A percentile compares a stretch with the other conserved stretches of the same genome.
Conservation (phyloP, 2,888 invertebrate genomes). For the Ormia ochracea region DNA sequence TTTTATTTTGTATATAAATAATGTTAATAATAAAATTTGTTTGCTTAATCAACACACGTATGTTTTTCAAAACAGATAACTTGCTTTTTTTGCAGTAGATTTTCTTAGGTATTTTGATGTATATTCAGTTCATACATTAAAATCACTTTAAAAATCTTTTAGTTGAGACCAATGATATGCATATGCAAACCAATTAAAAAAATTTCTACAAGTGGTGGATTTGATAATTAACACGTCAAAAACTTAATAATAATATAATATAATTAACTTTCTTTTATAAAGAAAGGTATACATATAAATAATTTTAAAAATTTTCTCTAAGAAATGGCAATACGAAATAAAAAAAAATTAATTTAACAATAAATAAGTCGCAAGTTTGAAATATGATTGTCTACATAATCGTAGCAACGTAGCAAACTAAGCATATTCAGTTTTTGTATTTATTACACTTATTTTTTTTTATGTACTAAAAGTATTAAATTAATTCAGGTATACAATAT, state of each 20-base stretch:
- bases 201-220: not conserved
- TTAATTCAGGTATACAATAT: constrained; percentile 51
- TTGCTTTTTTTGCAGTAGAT: too few species aligned
- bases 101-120: too few species aligned
- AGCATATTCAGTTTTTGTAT: not conserved
- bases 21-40: too few species aligned
- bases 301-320: not conserved
- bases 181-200: not conserved
- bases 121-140: too few species aligned
- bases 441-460: not conserved
- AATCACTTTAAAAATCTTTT: too few species aligned
- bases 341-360: not conserved
- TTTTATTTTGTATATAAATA: too few species aligned
- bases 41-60: too few species aligned
- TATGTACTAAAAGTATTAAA: constrained; percentile 32
- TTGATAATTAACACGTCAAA: not conserved
- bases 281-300: not conserved
- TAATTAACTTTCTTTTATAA: not conserved
- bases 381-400: constrained; percentile 13
- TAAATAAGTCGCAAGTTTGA: not conserved
- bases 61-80: too few species aligned
- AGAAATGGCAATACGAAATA: not conserved
- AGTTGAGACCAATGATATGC: not conserved
- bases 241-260: not conserved
- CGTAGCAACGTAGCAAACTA: not conserved